Base-by-base conservation (phyloP, 2,797 vertebrate genomes). In the Odontamblyopus lacepedii region DNA sequence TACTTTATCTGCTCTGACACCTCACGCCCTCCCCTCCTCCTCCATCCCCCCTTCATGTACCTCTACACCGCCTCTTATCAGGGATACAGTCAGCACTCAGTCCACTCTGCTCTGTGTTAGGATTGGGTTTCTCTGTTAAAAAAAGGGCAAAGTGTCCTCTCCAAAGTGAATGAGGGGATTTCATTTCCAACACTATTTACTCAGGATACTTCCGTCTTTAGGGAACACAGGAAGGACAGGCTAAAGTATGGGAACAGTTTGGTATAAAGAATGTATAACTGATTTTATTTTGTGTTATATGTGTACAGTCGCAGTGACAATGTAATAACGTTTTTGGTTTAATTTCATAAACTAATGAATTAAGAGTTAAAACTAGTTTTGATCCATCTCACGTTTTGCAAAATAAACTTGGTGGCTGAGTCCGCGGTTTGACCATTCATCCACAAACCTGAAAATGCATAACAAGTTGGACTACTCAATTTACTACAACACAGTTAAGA, bases 1-100 rank as follows among this genome's bases (percentile, higher is more conserved):
- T 80, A 83, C 83, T 86, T 91, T 91, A 92, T 92, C 91, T 88
- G 19, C 83, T 86, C 83, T 75, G 85, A 83, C 85, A 82, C 78
- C 12, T 48, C 44, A 48, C 13, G 6, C 44, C 44, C 44, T 15
- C 13, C 44, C 38, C 12, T 78, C 80, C 53, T 53, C 53, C 73
- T 67, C 12, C 41, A 3, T 53, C 55, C 50, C 67, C 38, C 6
- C 78, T 8, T 73, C 66, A 72, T 88, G 83, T 78, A 84, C 77
- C 84, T 84, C 0, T 84, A 0, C 9, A n/a, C 15, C 56, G 80
- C 74, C 72, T 60, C 83, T 86, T 84, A 86, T 88, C 88, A 80
- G 69, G 63, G 73, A 84, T 80, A 83, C 85, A 83, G 84, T 86
- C 57, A 50, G 64, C 81, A 76, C 78, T 63, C 67, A 83, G 78